phyloP scores from a whole-genome alignment of 2,113 vertebrate genomes.

The Motacilla alba region DNA sequence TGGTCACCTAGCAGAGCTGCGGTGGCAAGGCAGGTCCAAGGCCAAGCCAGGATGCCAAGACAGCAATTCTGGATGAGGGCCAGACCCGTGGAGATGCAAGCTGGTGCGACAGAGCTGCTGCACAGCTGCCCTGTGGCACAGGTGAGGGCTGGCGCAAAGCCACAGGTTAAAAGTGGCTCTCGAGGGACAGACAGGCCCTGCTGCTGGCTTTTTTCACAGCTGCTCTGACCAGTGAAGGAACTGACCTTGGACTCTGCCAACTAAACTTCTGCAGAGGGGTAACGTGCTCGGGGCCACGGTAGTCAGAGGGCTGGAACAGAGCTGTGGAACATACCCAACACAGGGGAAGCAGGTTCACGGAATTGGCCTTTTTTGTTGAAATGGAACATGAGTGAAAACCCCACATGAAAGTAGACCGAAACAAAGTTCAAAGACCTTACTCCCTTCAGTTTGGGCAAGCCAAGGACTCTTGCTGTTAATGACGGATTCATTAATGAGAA shows the following conservation, averaged over 20 bases:
- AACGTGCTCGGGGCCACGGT: neutral
- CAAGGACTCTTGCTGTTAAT: neutral
- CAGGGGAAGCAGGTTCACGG: neutral
- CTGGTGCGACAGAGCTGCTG: rapidly evolving
- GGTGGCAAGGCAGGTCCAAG: rapidly evolving
- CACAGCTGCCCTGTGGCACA: neutral
- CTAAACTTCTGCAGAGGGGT: neutral
- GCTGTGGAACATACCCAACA: neutral
- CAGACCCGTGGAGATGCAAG: rapidly evolving
- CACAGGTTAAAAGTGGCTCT: neutral
- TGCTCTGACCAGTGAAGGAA: neutral
- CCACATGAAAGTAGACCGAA: rapidly evolving
- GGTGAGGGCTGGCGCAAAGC: rapidly evolving
- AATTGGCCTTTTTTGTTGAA: neutral
- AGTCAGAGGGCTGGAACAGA: neutral
- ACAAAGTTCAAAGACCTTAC: neutral
- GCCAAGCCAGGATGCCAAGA: neutral
- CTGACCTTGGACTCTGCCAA: neutral
- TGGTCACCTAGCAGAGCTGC: neutral
- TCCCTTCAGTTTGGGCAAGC: neutral
- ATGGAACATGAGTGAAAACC: neutral
- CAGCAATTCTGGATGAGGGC: neutral
- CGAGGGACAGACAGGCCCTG: neutral
- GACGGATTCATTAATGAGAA: neutral
- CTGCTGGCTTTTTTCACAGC: neutral